A percentile compares a stretch with the other conserved stretches of the same genome.
These are phyloP conservation scores for Cremastinae sp. DNA, from an alignment of 2,888 invertebrate genomes.

Conservation along the genomic window DNA sequence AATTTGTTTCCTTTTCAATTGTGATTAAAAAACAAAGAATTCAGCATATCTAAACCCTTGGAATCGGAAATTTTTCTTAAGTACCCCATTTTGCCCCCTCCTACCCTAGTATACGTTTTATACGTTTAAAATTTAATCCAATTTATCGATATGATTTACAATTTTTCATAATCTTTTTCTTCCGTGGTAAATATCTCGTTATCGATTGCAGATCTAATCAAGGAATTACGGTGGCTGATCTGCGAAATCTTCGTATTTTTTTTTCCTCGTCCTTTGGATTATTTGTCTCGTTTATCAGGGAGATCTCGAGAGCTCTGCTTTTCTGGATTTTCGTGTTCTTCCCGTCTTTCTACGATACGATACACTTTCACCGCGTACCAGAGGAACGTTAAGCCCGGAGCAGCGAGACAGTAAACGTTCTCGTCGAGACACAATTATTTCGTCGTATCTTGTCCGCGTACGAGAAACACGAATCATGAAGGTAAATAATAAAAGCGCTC, in stretches of 20 bases:
- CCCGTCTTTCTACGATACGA: background rate
- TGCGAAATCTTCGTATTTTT: conserved; percentile 1
- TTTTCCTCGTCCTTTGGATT: background rate
- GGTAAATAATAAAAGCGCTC: background rate
- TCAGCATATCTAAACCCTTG: too few species aligned
- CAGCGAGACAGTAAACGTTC: conserved; percentile 21
- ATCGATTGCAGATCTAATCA: conserved; percentile 29
- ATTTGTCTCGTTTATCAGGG: background rate
- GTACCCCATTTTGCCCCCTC: too few species aligned
- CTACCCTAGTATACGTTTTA: too few species aligned
- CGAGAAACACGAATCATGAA: background rate
- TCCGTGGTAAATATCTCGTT: conserved; percentile 10
- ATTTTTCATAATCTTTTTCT: background rate
- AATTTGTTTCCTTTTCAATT: too few species aligned
- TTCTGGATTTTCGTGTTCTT: background rate
- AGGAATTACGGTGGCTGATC: conserved; percentile 10
- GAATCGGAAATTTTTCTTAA: too few species aligned
- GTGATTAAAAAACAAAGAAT: too few species aligned
- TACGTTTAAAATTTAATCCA: too few species aligned
- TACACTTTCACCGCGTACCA: conserved; percentile 32
- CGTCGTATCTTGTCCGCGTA: conserved; percentile 20
- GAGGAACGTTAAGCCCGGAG: conserved; percentile 1
- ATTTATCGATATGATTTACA: too few species aligned
- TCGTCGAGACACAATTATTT: conserved; percentile 35
- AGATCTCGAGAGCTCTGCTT: background rate